Evolutionary conservation across 2,888 invertebrate species (phyloP).

Genomic region (Liodrosophila aerea): DNA sequence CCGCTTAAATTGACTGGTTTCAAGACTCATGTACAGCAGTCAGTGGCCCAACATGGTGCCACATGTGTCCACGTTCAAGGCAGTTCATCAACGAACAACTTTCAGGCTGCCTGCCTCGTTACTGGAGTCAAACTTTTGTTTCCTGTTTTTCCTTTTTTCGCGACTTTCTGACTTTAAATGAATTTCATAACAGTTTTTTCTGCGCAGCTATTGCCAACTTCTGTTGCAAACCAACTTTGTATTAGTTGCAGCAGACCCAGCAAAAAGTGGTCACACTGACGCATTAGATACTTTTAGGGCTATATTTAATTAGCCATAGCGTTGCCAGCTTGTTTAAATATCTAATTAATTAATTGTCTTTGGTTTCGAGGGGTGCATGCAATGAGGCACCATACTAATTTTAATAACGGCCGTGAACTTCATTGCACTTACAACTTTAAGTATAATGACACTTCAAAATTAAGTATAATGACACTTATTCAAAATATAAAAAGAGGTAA

Average conservation of each 20-base stretch:
- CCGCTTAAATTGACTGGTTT: constrained; percentile 68
- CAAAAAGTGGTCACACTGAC: constrained; percentile 24
- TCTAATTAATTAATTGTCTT: constrained; percentile 36
- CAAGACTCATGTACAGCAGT: constrained; percentile 12
- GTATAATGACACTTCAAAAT: too few relatives aligned
- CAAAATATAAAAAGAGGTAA: too few relatives aligned
- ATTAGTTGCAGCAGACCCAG: constrained; percentile 38
- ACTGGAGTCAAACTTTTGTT: constrained; percentile 53
- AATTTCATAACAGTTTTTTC: constrained; percentile 62
- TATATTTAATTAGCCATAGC: constrained; percentile 42
- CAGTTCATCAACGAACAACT: constrained; percentile 69
- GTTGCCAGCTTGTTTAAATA: constrained; percentile 20
- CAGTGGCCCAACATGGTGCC: constrained; percentile 18
- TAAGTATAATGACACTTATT: too few relatives aligned
- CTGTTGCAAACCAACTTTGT: constrained; percentile 49
- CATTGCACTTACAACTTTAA: too few relatives aligned
- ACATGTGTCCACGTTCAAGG: constrained; percentile 51
- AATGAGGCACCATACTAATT: too few relatives aligned
- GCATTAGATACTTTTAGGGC: constrained; percentile 42
- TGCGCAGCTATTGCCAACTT: constrained; percentile 24
- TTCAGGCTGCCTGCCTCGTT: constrained; percentile 49
- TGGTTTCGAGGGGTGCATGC: too few relatives aligned
- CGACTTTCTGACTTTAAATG: constrained; percentile 71
- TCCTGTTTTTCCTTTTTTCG: constrained; percentile 37
- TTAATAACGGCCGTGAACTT: too few relatives aligned